These are phyloP conservation scores for Archivesica marissinica DNA, from an alignment of 1,140 invertebrate species.

Conservation along the genomic window DNA sequence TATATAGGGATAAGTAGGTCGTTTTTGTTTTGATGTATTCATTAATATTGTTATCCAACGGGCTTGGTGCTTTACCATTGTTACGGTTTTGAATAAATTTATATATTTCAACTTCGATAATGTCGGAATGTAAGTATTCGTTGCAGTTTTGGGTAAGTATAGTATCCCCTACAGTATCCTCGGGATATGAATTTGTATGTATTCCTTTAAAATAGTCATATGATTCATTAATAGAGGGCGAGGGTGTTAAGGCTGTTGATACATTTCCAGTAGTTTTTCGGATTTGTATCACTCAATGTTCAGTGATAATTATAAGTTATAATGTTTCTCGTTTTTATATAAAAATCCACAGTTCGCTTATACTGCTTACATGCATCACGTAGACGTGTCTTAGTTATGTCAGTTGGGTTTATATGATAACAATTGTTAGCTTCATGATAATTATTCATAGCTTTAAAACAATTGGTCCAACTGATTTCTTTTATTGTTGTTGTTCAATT, in stretches of 20 bases:
- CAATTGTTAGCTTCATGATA: neutral
- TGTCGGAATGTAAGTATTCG: neutral
- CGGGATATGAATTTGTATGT: neutral
- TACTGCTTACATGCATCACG: neutral
- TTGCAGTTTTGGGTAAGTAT: neutral
- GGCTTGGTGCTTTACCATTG: conserved; percentile 20
- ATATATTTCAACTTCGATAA: conserved; percentile 4
- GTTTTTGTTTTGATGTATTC: conserved; percentile 16
- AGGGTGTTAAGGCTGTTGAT: neutral
- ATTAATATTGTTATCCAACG: conserved; percentile 23
- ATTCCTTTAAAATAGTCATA: conserved; percentile 39
- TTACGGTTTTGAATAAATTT: conserved; percentile 13
- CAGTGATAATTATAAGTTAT: neutral
- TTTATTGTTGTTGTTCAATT: neutral
- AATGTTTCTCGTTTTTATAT: neutral
- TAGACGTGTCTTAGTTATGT: neutral
- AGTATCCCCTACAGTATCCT: neutral
- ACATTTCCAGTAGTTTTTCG: conserved; percentile 27
- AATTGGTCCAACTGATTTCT: neutral
- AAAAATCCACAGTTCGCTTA: conserved; percentile 2
- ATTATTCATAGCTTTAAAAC: neutral
- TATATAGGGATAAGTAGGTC: conserved; percentile 14
- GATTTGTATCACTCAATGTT: neutral
- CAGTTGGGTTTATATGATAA: neutral
- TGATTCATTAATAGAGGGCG: conserved; percentile 1